phyloP scores from a whole-genome alignment of 2,113 vertebrate genomes.

The Pachycephala philippinensis region DNA sequence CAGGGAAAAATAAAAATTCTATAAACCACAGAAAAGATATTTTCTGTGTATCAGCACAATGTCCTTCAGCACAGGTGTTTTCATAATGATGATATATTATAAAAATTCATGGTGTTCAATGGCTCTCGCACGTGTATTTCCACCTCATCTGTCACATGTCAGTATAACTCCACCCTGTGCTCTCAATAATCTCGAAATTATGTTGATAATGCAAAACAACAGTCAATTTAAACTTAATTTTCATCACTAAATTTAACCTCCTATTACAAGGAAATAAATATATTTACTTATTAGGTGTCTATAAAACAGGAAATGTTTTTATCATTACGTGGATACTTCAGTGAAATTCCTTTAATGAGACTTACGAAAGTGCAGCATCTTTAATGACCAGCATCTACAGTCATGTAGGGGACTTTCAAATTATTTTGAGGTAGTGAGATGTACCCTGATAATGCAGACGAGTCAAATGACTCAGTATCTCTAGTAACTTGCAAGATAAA shows the following conservation, averaged over 20 bases:
- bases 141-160: constrained; percentile 76
- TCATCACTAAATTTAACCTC: neutral
- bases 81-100: constrained; percentile 71
- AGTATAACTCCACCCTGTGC: constrained; percentile 44
- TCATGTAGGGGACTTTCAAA: neutral
- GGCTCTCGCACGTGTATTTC: constrained; percentile 65
- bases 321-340: neutral
- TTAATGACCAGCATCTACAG: neutral
- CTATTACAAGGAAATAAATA: neutral
- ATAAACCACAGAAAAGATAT: neutral
- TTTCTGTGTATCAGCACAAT: constrained; percentile 63
- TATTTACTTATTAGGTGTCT: neutral
- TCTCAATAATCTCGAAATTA: constrained; percentile 44
- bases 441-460: neutral
- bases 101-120: constrained; percentile 62
- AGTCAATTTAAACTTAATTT: neutral
- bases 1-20: constrained; percentile 8
- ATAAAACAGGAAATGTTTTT: neutral
- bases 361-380: neutral
- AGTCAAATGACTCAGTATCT: neutral
- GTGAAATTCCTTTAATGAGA: constrained; percentile 15
- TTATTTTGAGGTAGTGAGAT: neutral
- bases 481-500: neutral
- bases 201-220: constrained; percentile 39
- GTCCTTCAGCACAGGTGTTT: constrained; percentile 66